Percentiles rank a stretch among this genome's conserved stretches.
These are phyloP conservation scores for Lepidochrysops patricia DNA, from an alignment of 2,888 invertebrate species.

Conservation along the genomic window DNA sequence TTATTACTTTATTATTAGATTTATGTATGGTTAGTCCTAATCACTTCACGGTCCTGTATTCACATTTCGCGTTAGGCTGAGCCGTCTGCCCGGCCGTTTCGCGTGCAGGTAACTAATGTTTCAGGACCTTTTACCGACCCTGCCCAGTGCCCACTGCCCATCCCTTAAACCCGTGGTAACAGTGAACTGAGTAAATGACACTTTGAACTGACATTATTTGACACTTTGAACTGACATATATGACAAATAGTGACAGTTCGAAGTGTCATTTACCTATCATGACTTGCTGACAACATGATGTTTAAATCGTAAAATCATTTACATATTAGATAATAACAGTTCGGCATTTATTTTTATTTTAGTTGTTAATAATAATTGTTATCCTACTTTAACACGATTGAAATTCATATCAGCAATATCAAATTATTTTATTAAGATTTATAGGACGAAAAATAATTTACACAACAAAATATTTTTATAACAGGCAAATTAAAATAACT, in stretches of 20 bases:
- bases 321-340: too few species aligned
- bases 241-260: too few species aligned
- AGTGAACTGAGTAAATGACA: neutral
- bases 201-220: neutral
- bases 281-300: too few species aligned
- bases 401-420: neutral
- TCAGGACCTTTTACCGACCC: neutral
- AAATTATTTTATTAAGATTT: neutral
- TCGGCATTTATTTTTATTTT: too few species aligned
- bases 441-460: neutral
- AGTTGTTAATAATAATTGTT: too few species aligned
- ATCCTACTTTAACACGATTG: neutral
- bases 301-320: too few species aligned
- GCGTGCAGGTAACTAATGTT: constrained; percentile 8
- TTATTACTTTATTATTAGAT: too few species aligned
- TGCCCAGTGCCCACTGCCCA: neutral
- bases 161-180: neutral
- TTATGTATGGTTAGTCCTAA: too few species aligned
- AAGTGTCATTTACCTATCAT: too few species aligned
- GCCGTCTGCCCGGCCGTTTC: neutral
- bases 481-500: constrained; percentile 31
- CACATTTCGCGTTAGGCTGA: neutral
- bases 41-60: too few species aligned
- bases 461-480: neutral
- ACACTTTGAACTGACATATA: neutral